Evolutionary conservation across 2,113 vertebrate genomes (phyloP).

Genomic region (Silurus asotus): DNA sequence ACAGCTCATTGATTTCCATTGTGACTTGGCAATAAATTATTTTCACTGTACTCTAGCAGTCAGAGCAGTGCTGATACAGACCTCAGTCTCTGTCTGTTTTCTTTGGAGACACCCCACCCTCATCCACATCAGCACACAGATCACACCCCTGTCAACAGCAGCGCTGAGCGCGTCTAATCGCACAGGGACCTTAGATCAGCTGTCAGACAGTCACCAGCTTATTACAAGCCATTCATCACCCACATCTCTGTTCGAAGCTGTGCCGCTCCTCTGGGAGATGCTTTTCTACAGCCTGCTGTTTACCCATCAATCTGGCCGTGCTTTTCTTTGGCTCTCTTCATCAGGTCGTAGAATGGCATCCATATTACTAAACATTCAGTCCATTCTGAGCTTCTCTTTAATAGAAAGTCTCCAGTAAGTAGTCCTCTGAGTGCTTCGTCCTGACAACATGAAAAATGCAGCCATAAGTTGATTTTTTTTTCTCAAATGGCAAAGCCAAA

Average conservation of each 20-base stretch:
- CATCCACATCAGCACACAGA: conserved; percentile 50
- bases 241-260: conserved; percentile 49
- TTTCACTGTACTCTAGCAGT: conserved; percentile 26
- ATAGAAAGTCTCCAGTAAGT: not conserved
- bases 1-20: conserved; percentile 24
- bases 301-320: conserved; percentile 52
- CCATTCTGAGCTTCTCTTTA: conserved; percentile 19
- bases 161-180: conserved; percentile 53
- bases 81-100: conserved; percentile 46
- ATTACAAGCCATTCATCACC: conserved; percentile 71
- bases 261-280: conserved; percentile 44
- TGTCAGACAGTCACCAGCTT: conserved; percentile 66
- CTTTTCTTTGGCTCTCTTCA: conserved; percentile 51
- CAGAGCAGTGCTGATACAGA: conserved; percentile 29
- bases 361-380: conserved; percentile 39
- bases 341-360: conserved; percentile 31
- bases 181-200: conserved; percentile 60
- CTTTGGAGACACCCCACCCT: conserved; percentile 39
- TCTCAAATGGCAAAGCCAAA: not conserved
- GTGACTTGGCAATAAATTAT: conserved; percentile 23
- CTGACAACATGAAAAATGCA: conserved; percentile 27
- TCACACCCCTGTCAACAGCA: conserved; percentile 53
- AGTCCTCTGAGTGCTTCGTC: conserved; percentile 12
- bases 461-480: conserved; percentile 9
- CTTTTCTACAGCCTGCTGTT: conserved; percentile 52